phyloP scores from a whole-genome alignment of 2,113 vertebrate genomes.

The Apteryx mantelli region DNA sequence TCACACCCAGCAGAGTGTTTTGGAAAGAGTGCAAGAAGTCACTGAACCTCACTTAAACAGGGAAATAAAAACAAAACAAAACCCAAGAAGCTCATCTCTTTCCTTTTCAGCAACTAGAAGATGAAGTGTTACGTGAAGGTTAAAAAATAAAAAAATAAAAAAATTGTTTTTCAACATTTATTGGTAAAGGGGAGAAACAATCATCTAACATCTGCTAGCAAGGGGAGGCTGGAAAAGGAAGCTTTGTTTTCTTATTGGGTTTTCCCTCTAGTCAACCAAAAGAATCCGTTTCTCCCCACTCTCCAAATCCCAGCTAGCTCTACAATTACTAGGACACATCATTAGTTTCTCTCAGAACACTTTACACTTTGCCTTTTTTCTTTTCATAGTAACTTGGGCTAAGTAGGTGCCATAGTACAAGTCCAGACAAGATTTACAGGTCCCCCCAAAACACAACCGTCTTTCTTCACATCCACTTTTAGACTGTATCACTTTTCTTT shows the following conservation, averaged over 20 bases:
- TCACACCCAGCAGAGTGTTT: not conserved
- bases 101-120: not conserved
- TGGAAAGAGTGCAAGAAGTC: not conserved
- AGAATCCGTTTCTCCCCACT: not conserved
- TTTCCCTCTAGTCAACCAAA: not conserved
- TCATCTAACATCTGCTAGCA: not conserved
- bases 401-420: not conserved
- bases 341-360: not conserved
- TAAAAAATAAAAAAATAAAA: not conserved
- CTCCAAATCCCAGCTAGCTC: not conserved
- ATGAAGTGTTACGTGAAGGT: not conserved
- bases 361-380: not conserved
- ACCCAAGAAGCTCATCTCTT: not conserved
- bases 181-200: not conserved
- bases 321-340: not conserved
- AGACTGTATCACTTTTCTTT: not conserved
- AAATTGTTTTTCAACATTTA: not conserved
- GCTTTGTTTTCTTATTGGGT: fast-evolving
- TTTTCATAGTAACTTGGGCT: not conserved
- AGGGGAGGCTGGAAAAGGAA: not conserved
- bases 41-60: not conserved
- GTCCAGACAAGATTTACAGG: not conserved
- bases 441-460: not conserved
- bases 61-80: not conserved
- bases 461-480: not conserved